A percentile compares a stretch with the other conserved stretches of the same genome.
Evolutionary conservation across 2,113 vertebrate genomes (phyloP).

Genomic region (Elanoides forficatus): DNA sequence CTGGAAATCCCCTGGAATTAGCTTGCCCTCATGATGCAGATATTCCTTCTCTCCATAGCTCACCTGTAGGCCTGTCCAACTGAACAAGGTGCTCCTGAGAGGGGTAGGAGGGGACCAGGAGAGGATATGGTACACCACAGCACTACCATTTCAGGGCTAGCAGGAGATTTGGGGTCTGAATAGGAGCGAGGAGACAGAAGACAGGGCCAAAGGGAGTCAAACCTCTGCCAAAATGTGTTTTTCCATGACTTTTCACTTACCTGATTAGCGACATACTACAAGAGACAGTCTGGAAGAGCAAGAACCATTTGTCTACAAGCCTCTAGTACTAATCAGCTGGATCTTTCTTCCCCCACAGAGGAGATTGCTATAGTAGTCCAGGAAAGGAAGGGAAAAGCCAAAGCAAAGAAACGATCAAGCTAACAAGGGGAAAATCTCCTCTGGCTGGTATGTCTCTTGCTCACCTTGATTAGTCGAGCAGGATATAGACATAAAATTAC

Average conservation of each 20-base stretch:
- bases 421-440: conserved; percentile 63
- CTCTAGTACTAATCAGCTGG: not conserved
- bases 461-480: conserved; percentile 70
- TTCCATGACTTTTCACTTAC: not conserved
- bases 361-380: not conserved
- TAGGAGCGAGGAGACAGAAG: not conserved
- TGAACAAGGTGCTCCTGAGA: not conserved
- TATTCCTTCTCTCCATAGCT: not conserved
- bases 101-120: not conserved
- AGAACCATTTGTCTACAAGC: not conserved
- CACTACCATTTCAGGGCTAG: not conserved
- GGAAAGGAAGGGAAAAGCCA: conserved; percentile 13
- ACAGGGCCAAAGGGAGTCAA: not conserved
- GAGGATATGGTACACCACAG: not conserved
- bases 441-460: conserved; percentile 48
- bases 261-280: not conserved
- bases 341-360: not conserved
- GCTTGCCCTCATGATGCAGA: not conserved
- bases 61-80: not conserved
- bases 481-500: conserved; percentile 76
- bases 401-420: conserved; percentile 19
- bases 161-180: not conserved
- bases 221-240: not conserved
- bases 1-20: not conserved
- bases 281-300: not conserved